Evolutionary conservation across 2,113 vertebrate species (phyloP).

Genomic region (Seriola aureovittata): DNA sequence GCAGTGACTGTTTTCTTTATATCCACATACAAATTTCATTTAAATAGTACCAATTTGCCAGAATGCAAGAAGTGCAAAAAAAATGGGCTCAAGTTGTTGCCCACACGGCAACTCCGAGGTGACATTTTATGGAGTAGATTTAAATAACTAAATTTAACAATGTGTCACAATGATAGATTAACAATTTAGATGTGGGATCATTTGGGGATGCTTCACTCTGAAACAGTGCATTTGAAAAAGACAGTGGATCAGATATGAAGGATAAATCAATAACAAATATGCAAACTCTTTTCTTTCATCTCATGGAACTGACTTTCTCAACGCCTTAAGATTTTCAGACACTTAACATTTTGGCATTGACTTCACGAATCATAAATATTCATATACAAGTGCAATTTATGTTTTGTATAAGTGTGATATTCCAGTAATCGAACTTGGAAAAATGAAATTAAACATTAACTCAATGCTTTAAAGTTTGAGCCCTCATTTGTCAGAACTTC

Average conservation of each 20-base stretch:
- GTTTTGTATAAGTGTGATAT: background rate
- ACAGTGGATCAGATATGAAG: background rate
- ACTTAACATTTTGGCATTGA: background rate
- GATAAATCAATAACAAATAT: background rate
- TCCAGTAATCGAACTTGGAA: background rate
- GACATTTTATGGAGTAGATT: background rate
- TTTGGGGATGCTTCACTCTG: background rate
- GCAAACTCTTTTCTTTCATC: background rate
- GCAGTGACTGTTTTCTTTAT: too few relatives aligned
- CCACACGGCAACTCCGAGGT: too few relatives aligned
- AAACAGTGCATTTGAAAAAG: background rate
- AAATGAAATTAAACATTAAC: background rate
- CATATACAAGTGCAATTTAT: background rate
- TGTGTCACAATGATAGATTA: background rate
- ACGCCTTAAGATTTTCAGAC: too few relatives aligned
- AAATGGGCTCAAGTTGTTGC: too few relatives aligned
- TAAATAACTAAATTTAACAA: too few relatives aligned
- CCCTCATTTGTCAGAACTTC: conserved; percentile 45
- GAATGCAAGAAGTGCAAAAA: too few relatives aligned
- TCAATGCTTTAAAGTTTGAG: conserved; percentile 45
- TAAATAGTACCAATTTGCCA: too few relatives aligned
- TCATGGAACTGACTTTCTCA: background rate
- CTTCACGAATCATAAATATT: background rate
- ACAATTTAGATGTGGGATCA: background rate
- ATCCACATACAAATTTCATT: too few relatives aligned